Base-by-base conservation (phyloP, 2,113 vertebrate genomes). In the Trematocara macrostoma region DNA sequence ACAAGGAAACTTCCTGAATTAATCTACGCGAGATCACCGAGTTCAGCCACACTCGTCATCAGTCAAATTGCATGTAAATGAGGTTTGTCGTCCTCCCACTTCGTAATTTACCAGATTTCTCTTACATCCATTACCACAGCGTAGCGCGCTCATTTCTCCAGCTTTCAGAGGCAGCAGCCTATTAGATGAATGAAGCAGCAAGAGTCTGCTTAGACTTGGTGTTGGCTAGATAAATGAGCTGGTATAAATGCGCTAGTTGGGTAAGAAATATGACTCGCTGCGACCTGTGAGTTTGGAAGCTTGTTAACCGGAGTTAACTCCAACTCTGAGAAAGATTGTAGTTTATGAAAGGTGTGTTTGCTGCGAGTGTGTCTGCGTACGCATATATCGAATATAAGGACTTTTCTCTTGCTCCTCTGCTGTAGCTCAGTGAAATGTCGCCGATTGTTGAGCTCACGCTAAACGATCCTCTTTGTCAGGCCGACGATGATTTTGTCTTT, bases 71-170 rank as follows among this genome's bases (percentile, higher is more conserved):
- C 84, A 83, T 51, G 78, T 86, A 90, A 90, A 86, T 80, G 47
- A 88, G 87, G 79, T 90, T 92, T 91, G 92, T 95, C 91, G 64
- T 95, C 90, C 92, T 91, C 93, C 94, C 91, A 88, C 93, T 88
- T 86, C 64, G 91, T 89, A 88, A 92, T 92, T 92, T 87, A 64
- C 82, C 84, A 90, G 81, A 86, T 88, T 85, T 90, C 71, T 90
- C 81, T 71, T 84, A 61, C 79, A 71, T 5, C 81, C 90, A 91
- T 95, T 93, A 91, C 82, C 92, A 91, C 85, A 88, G 88, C 84
- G 59, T 20, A 86, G 84, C 84, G 85, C 81, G 56, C 92, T 93
- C 91, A 93, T 95, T 95, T 92, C 82, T 90, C 86, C 85, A 83
- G 86, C 92, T 87, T 88, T 93, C 92, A 91, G 76, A 85, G 26